Percentiles rank a stretch among this genome's conserved stretches.
phyloP scores from a whole-genome alignment of 1,140 invertebrate genomes.

The Microplitis mediator region DNA sequence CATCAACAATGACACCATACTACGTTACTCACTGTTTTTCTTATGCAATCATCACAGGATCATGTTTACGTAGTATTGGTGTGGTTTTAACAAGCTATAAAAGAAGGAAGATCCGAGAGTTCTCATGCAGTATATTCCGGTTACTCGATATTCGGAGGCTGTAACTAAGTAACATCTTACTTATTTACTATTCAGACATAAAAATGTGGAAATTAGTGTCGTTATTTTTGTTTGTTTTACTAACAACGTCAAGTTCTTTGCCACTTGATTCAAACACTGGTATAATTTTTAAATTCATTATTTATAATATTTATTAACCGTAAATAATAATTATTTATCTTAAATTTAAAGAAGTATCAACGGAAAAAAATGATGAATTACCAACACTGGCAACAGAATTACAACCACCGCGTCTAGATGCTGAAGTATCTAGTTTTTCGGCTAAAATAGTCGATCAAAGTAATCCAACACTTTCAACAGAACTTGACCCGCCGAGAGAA shows the following conservation, averaged over 20 bases:
- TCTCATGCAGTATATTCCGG: slow-evolving; percentile 35
- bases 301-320: neutral
- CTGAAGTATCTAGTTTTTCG: neutral
- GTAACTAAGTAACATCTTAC: slow-evolving; percentile 22
- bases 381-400: slow-evolving; percentile 13
- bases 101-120: slow-evolving; percentile 50
- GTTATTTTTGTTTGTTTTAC: neutral
- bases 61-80: slow-evolving; percentile 29
- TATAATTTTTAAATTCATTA: neutral
- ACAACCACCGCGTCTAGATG: neutral
- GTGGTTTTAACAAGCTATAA: slow-evolving; percentile 50
- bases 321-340: neutral
- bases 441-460: neutral
- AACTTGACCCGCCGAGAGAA: neutral
- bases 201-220: slow-evolving; percentile 12
- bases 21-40: slow-evolving; percentile 35
- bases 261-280: neutral
- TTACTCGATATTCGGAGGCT: slow-evolving; percentile 24
- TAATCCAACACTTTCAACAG: slow-evolving; percentile 2
- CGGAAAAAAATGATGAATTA: neutral
- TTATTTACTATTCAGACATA: no score
- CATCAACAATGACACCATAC: slow-evolving; percentile 17
- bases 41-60: slow-evolving; percentile 49
- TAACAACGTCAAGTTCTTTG: neutral
- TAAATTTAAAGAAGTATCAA: neutral